Base-by-base conservation (phyloP, 2,888 invertebrate genomes). In the Gymnocheta viridis region DNA sequence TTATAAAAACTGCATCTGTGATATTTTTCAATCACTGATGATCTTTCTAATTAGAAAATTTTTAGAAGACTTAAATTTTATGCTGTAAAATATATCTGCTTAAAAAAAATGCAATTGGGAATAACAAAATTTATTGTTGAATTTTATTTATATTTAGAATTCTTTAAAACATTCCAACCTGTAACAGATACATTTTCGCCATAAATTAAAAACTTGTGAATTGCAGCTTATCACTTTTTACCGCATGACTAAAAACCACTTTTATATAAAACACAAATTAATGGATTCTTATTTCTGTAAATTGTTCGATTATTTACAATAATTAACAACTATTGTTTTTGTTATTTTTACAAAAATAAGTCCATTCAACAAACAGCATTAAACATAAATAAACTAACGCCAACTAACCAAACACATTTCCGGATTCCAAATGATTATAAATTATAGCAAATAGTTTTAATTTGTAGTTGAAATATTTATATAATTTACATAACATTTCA, bases 311-410 rank as follows among this genome's bases (percentile, higher is more conserved):
- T 79, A 72, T 64, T 79, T 72, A 64, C 62, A 47, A 54, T 79
- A 79, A 79, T 79, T 79, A 79, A 79, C 79, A 79, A 64, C 70
- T 47, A 64, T 64, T 79, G 62, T 70, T 79, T 32, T 56, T 47
- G 62, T 35, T 24, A 24, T 35, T 76, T 58, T 47, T 17, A 58
- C 35, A 77, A 47, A n/a, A 67, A 77, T 67, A 67, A 77, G 77
- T 77, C 77, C 49, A 58, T 67, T 67, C 47, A 38, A 54, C 14
- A 19, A 70, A 10, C 24, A 44, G 12, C 14, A 24, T 41, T 10
- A 64, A 54, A 5, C 2, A 60, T 17, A 56, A 56, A 56, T 19
- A 56, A 56, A 56, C 56, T 27, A 44, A 49, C 10, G 51, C 54
- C 17, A 10, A 41, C 24, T 9, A 44, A 70, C 60, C 38, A 44